phyloP scores from a whole-genome alignment of 2,888 invertebrate genomes.

The Idaea dimidiata region DNA sequence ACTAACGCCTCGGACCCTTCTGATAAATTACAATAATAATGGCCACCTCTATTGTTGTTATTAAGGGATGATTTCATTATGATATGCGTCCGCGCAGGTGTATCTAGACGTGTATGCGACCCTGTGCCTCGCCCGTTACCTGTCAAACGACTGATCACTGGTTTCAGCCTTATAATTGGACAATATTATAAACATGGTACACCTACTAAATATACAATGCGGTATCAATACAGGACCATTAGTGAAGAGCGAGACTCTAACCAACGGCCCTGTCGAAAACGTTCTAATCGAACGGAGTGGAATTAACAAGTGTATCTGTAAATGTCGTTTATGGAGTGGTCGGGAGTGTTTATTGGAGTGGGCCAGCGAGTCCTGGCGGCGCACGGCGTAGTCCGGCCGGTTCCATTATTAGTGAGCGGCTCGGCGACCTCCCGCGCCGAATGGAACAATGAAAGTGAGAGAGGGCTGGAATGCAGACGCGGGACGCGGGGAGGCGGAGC shows the following conservation, averaged over 20 bases:
- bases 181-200: slow-evolving; percentile 14
- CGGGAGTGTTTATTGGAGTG: slow-evolving; percentile 67
- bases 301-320: slow-evolving; percentile 61
- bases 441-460: slow-evolving; percentile 80
- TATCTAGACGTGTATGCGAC: slow-evolving; percentile 16
- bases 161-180: slow-evolving; percentile 17
- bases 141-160: slow-evolving; percentile 49
- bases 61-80: slow-evolving; percentile 74
- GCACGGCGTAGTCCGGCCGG: slow-evolving; percentile 65
- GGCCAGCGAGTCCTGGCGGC: slow-evolving; percentile 58
- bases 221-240: slow-evolving; percentile 7
- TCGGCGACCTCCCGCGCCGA: slow-evolving; percentile 77
- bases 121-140: slow-evolving; percentile 44
- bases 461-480: slow-evolving; percentile 74
- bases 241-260: slow-evolving; percentile 13
- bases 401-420: slow-evolving; percentile 61
- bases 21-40: slow-evolving; percentile 73
- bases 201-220: slow-evolving; percentile 7
- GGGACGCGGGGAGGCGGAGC: slow-evolving; percentile 45
- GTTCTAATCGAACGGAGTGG: slow-evolving; percentile 18
- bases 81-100: slow-evolving; percentile 55
- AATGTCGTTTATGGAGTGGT: slow-evolving; percentile 66
- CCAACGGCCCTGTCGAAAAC: slow-evolving; percentile 10
- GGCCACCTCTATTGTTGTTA: slow-evolving; percentile 62
- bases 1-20: slow-evolving; percentile 54